A percentile compares a stretch with the other conserved stretches of the same genome.
Conservation (phyloP, 2,797 vertebrate species). For the Sebastolobus altivelis region DNA sequence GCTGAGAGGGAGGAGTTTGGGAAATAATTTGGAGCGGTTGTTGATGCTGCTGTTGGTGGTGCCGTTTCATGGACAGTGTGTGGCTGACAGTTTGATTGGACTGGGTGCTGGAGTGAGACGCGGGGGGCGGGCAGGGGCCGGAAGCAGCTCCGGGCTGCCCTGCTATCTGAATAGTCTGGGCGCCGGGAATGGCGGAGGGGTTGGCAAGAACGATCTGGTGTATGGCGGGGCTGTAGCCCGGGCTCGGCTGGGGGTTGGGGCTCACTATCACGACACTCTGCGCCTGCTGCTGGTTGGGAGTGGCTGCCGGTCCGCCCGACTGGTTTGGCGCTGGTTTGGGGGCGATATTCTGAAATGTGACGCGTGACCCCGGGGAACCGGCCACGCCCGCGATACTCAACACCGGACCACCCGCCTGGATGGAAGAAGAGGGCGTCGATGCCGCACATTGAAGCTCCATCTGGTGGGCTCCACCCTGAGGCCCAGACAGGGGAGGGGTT, state of each 20-base stretch:
- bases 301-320: conserved; percentile 80
- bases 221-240: conserved; percentile 93
- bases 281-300: conserved; percentile 80
- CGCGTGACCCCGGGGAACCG: conserved; percentile 90
- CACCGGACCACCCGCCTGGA: conserved; percentile 90
- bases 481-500: conserved; percentile 84
- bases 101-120: conserved; percentile 87
- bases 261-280: conserved; percentile 96
- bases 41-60: conserved; percentile 89
- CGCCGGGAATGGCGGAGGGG: conserved; percentile 88
- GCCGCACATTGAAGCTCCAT: conserved; percentile 86
- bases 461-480: conserved; percentile 82
- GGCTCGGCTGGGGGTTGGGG: conserved; percentile 92
- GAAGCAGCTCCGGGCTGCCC: conserved; percentile 90
- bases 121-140: conserved; percentile 85
- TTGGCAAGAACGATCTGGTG: conserved; percentile 98
- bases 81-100: conserved; percentile 94
- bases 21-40: conserved; percentile 80
- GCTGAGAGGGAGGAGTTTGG: conserved; percentile 87
- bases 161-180: conserved; percentile 92
- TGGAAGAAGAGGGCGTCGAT: conserved; percentile 85
- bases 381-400: conserved; percentile 90
- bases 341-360: conserved; percentile 97
- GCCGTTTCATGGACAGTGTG: conserved; percentile 94
- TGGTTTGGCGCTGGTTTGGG: conserved; percentile 94